Evolutionary conservation across 2,113 vertebrate species (phyloP), one percentile per base, ranked within the genome.

Genomic region (Heloderma charlesbogerti): DNA sequence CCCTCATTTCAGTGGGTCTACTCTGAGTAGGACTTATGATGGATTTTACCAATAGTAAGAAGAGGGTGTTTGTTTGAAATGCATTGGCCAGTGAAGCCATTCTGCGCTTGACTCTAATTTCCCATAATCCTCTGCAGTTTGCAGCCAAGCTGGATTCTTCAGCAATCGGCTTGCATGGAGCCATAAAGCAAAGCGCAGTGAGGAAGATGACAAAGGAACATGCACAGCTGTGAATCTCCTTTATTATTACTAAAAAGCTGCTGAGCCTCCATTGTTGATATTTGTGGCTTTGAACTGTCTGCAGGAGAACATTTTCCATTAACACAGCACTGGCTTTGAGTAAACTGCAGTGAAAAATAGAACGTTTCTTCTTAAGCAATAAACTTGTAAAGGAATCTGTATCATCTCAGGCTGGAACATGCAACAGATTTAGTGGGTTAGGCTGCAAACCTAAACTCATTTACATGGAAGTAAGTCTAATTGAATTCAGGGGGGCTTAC

Each of bases 201-300:
- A 37, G 51, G 10, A 84, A 69, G 66, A 57, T 29, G 79, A 87
- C 8, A 77, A 57, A 83, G 72, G 16, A 57, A 60, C 12, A 10
- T 27, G 20, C 25, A 40, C 6, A 45, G 4, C 27, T 2, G 51
- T 88, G 79, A 88, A 84, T 84, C 80, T 88, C 51, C 72, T 90
- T 88, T 92, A 90, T 92, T 84, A 88, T 84, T 84, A 57, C 81
- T 57, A 79, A 87, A n/a, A n/a, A 83, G 67, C 63, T 37, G 16
- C 82, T 75, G 48, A 77, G 51, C 79, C 48, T 48, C 91, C 57
- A 48, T 71, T 72, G 80, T 84, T 87, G 88, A 45, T 84, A 92
- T 90, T 88, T 92, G 84, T 92, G 91, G 72, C 88, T 79, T 34
- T 25, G 72, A 51, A 77, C 80, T 67, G 43, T 57, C 82, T 72